Base-by-base conservation (phyloP, 2,113 vertebrate species). In the Chamaea fasciata region DNA sequence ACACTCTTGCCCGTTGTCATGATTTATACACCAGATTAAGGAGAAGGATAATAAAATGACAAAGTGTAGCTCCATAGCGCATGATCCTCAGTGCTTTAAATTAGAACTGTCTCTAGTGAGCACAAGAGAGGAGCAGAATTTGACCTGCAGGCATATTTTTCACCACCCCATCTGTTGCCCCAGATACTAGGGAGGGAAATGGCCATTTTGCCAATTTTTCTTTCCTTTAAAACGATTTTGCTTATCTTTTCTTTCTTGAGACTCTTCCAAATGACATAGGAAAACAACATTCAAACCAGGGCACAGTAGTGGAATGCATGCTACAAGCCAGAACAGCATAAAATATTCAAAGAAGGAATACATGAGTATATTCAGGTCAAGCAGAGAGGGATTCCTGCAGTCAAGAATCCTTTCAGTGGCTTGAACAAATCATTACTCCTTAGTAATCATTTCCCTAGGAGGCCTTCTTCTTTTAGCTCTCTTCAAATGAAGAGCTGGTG, bases 271-370 rank as follows among this genome's bases (percentile, higher is more conserved):
- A 82, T 0, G 3, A 42, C 52, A 35, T 11, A 35, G 4, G 19
- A 87, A 94, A 84, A 15, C 37, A 78, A 28, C 26, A 50, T 69
- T 91, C 28, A 69, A 89, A 82, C n/a, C 41, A 82, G n/a, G 62
- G 6, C 47, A 42, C 24, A 30, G 46, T 22, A 79, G 46, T 55
- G 63, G 84, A 91, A 95, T 35, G 53, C 30, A 28, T 18, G n/a
- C 44, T 57, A 65, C 57, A 53, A 89, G 81, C 53, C 74, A 91
- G 65, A 91, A 69, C 46, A 69, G 31, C 55, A 87, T 92, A 57
- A 96, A 97, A 92, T 96, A 92, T 92, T 94, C 74, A 91, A 75
- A 87, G 87, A 89, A 94, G 44, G 62, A 75, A 73, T 62, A 78
- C 15, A 7, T 27, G n/a, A n/a, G 20, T 2, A 0, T 64, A 87